Percentiles rank a stretch among this genome's conserved stretches.
phyloP scores from a whole-genome alignment of 2,113 vertebrate species.

The Hyperopisus bebe region DNA sequence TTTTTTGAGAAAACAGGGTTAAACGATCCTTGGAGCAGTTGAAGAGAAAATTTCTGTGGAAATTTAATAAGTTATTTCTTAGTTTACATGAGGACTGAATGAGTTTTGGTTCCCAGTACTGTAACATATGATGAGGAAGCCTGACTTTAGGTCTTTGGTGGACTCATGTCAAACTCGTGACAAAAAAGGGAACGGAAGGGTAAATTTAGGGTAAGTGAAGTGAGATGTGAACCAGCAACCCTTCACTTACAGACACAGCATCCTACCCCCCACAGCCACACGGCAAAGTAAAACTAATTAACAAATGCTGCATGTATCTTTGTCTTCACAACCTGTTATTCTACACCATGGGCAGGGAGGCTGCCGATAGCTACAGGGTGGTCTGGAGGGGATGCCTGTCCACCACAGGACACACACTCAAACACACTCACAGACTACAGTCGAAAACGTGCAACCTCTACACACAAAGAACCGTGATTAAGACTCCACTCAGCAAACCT shows the following conservation, averaged over 20 bases:
- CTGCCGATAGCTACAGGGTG: neutral
- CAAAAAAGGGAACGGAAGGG: neutral
- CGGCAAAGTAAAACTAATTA: neutral
- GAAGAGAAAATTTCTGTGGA: neutral
- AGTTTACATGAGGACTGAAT: neutral
- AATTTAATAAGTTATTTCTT: neutral
- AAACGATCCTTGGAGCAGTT: neutral
- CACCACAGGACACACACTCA: neutral
- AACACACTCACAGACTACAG: neutral
- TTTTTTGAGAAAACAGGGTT: neutral
- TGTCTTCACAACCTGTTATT: neutral
- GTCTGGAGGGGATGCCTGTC: neutral
- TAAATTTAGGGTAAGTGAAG: too few relatives aligned
- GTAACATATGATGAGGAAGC: neutral
- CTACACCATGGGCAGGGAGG: neutral
- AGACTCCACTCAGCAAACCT: neutral
- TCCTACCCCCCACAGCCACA: neutral
- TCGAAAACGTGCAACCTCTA: neutral
- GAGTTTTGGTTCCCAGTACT: neutral
- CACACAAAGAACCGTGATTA: neutral
- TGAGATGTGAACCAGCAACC: neutral
- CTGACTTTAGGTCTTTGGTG: neutral
- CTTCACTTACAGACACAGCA: neutral
- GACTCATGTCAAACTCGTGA: neutral
- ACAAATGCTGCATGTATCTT: neutral